Conservation (phyloP, 1,140 invertebrate species). For the Heliconius congener region DNA sequence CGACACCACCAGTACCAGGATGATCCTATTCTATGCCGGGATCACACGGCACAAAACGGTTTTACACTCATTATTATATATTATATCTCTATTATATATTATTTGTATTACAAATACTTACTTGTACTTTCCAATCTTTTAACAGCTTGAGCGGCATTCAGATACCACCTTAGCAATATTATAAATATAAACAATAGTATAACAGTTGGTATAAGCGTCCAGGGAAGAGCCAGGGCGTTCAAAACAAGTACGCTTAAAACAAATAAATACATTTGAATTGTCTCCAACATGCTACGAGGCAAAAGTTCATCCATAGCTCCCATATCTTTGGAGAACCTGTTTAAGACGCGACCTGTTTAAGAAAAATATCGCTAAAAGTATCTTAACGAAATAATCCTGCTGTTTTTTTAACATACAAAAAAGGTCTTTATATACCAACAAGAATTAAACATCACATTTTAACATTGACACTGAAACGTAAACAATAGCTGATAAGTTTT, state of each 20-base stretch:
- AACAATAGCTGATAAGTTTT: no score
- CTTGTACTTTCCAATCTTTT: constrained; percentile 92
- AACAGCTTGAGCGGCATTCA: constrained; percentile 89
- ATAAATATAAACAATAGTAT: constrained; percentile 86
- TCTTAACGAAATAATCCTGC: neutral
- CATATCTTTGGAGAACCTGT: constrained; percentile 82
- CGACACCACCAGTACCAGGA: no score
- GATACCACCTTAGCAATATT: constrained; percentile 87
- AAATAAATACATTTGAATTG: constrained; percentile 85
- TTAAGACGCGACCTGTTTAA: constrained; percentile 79
- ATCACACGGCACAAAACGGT: no score
- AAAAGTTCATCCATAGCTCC: constrained; percentile 91
- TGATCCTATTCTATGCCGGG: no score
- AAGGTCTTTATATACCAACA: no score
- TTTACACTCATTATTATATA: no score
- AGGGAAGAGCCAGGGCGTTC: constrained; percentile 87
- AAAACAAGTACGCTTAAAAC: constrained; percentile 85
- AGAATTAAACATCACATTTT: no score
- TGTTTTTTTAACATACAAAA: no score
- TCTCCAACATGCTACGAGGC: constrained; percentile 89
- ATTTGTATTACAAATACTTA: constrained; percentile 65
- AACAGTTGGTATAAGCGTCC: constrained; percentile 85
- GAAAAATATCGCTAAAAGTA: neutral
- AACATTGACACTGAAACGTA: no score
- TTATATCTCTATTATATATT: neutral